phyloP scores from a whole-genome alignment of 2,797 vertebrate species.

The Sus cebifrons region DNA sequence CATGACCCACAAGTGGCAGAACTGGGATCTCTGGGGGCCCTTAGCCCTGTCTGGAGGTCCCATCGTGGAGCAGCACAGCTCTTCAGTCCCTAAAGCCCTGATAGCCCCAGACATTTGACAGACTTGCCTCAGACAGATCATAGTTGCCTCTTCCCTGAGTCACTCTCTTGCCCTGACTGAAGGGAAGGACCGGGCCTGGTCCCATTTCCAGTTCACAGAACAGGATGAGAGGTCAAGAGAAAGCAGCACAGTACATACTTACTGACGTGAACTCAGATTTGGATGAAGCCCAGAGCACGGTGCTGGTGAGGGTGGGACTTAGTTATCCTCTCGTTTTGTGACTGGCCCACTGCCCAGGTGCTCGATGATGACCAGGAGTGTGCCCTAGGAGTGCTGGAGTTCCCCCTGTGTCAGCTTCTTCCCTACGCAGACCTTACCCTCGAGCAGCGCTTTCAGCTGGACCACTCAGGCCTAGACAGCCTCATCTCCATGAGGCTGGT shows the following conservation, averaged over 20 bases:
- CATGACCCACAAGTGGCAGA: neutral
- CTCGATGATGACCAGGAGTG: slow-evolving; percentile 94
- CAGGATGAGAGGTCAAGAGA: neutral
- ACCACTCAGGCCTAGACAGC: slow-evolving; percentile 95
- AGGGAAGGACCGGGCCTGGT: neutral
- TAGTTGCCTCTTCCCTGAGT: neutral
- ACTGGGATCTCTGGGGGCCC: neutral
- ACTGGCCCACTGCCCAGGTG: slow-evolving; percentile 89
- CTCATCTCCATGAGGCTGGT: slow-evolving; percentile 95
- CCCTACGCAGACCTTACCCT: slow-evolving; percentile 91
- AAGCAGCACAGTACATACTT: neutral
- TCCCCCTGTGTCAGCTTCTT: slow-evolving; percentile 93
- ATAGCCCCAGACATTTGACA: neutral
- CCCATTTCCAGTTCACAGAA: neutral
- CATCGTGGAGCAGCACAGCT: neutral
- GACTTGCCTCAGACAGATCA: neutral
- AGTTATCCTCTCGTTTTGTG: neutral
- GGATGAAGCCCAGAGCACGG: neutral
- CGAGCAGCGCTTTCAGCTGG: slow-evolving; percentile 94
- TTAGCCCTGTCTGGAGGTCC: neutral
- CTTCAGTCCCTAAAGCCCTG: neutral
- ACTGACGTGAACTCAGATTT: neutral
- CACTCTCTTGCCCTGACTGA: neutral
- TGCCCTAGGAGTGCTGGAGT: slow-evolving; percentile 91
- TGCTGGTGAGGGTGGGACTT: neutral